A percentile compares a stretch with the other conserved stretches of the same genome.
These are phyloP conservation scores for Hoplostethus mediterraneus DNA, from an alignment of 2,797 vertebrate genomes.

Conservation along the genomic window DNA sequence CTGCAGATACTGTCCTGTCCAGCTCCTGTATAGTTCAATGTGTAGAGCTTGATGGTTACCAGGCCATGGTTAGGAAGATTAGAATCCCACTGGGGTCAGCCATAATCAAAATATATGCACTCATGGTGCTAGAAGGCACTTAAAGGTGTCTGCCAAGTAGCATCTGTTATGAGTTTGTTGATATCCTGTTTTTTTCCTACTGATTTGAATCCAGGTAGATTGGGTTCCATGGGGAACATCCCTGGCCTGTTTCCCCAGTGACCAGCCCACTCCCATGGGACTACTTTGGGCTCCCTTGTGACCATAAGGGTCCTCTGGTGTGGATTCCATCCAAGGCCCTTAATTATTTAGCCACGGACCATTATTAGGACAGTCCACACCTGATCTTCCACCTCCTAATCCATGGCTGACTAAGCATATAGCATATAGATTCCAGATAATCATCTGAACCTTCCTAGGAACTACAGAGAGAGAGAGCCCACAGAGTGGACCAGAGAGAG, in stretches of 20 bases:
- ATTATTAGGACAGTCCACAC: constrained; percentile 65
- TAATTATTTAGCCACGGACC: constrained; percentile 76
- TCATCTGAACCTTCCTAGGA: neutral
- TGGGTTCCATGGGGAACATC: constrained; percentile 55
- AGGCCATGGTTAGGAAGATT: constrained; percentile 1
- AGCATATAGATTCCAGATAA: constrained; percentile 3
- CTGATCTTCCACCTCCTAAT: constrained; percentile 64
- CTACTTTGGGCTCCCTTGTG: constrained; percentile 59
- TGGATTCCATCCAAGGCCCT: constrained; percentile 74
- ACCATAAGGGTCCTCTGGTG: constrained; percentile 69
- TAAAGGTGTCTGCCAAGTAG: constrained; percentile 29
- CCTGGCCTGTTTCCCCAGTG: constrained; percentile 39
- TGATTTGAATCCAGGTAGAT: constrained; percentile 42
- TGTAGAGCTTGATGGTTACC: constrained; percentile 7
- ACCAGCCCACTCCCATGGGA: constrained; percentile 48
- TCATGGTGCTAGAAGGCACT: neutral
- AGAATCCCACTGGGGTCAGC: neutral
- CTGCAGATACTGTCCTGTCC: neutral
- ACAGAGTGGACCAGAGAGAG: constrained; percentile 4
- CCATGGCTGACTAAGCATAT: constrained; percentile 24
- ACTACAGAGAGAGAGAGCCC: neutral
- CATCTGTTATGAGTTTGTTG: constrained; percentile 24
- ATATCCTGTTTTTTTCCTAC: constrained; percentile 29
- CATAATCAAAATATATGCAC: neutral
- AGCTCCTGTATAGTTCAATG: constrained; percentile 17